These are phyloP conservation scores for Schrankia costaestrigalis DNA, from an alignment of 2,888 invertebrate genomes.

Conservation along the genomic window DNA sequence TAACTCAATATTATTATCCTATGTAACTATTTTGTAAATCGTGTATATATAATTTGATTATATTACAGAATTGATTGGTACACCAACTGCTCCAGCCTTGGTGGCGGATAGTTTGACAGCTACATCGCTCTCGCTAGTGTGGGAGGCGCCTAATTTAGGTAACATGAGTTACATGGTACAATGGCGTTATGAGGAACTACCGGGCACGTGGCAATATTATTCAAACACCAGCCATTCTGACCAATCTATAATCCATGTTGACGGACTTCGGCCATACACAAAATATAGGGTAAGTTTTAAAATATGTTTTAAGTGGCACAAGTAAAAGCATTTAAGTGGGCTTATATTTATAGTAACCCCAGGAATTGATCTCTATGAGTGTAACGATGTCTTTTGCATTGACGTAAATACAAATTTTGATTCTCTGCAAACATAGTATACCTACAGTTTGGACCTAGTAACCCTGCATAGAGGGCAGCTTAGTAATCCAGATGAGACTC, in stretches of 20 bases:
- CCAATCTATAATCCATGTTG: constrained; percentile 84
- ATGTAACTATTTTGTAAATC: not conserved
- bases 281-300: constrained; percentile 88
- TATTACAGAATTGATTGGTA: constrained; percentile 81
- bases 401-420: no score
- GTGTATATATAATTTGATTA: not conserved
- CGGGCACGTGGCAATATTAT: constrained; percentile 91
- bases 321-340: no score
- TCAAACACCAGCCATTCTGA: constrained; percentile 86
- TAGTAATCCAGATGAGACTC: not conserved
- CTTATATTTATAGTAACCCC: no score
- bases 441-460: no score
- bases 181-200: constrained; percentile 86
- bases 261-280: constrained; percentile 91
- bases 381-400: no score
- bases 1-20: no score
- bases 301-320: no score
- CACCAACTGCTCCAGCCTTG: constrained; percentile 87
- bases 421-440: no score
- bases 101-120: constrained; percentile 89
- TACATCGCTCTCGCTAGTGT: constrained; percentile 89
- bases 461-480: no score
- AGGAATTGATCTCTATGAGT: no score
- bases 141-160: constrained; percentile 83
- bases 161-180: constrained; percentile 85